Evolutionary conservation across 2,888 invertebrate genomes (phyloP), one percentile per base, ranked within the genome.

Genomic region (Drosophila picticornis): DNA sequence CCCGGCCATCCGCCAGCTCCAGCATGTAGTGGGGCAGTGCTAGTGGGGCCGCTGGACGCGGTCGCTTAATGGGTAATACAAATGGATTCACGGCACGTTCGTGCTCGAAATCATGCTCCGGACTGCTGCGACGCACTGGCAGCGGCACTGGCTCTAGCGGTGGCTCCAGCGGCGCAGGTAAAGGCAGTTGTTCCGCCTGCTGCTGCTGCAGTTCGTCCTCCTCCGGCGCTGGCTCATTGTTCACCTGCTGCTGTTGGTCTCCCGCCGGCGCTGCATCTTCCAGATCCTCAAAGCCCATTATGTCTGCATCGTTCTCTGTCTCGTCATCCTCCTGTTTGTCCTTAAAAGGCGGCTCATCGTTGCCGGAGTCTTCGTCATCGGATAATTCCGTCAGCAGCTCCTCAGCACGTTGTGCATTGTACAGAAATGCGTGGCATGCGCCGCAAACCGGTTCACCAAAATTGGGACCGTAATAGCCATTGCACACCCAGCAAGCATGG

Each of bases 341-440:
- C 68, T 93, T 93, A 48, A 93, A 93, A 0, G 93, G 93, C 0
- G 98, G 98, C 91, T 99, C 98, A 92, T 99, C 99, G 92, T 98
- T 99, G 0, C 98, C 99, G 0, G 98, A 98, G 92, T 98, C 98
- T 80, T 97, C 97, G 66, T 98, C 98, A 7, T 96, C 96, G 72
- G 95, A 94, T 75, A 60, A 91, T 91, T 74, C 95, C 6, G 92
- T 92, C 16, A 93, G 77, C 22, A 91, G 34, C 22, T 94, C 92
- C 63, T 94, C 93, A 3, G 89, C 82, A 2, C 91, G 83, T 61
- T 93, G 93, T 90, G 97, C 96, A 1, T 98, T 97, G 91, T 97
- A 98, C n/a, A 98, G 94, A 93, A 98, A 98, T 51, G 97, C 95
- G 92, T 98, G 98, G 90, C 98, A 99, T 0, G 98, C 97, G 22